Evolutionary conservation across 2,113 vertebrate species (phyloP).

Genomic region (cattle (Bos taurus)): DNA sequence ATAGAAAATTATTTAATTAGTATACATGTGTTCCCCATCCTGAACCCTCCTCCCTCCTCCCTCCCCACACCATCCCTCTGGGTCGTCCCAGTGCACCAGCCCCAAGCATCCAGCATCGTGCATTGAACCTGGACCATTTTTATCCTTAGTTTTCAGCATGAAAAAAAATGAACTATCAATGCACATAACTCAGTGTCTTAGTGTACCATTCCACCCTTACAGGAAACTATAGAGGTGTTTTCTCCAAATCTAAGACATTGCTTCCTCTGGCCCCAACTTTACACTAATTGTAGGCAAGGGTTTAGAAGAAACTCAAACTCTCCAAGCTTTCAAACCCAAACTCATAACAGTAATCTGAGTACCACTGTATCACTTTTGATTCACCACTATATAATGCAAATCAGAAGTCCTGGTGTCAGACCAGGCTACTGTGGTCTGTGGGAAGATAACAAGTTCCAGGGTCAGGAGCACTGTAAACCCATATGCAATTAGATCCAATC

Average conservation of each 20-base stretch:
- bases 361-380: background rate
- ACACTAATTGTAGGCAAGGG: background rate
- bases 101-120: no score
- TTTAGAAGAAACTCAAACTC: background rate
- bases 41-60: no score
- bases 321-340: background rate
- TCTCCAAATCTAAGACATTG: background rate
- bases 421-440: conserved; percentile 90
- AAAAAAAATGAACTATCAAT: background rate
- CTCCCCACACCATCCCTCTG: no score
- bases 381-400: conserved; percentile 4
- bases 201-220: background rate
- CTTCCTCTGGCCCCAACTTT: background rate
- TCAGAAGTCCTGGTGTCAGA: conserved; percentile 76
- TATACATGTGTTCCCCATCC: no score
- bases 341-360: background rate
- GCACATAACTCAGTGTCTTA: background rate
- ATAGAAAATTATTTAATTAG: no score
- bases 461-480: conserved; percentile 97
- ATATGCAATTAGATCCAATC: conserved; percentile 91
- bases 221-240: background rate
- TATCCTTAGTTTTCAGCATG: background rate
- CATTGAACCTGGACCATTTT: no score
- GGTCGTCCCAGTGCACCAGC: no score
- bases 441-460: conserved; percentile 96